Evolutionary conservation across 2,113 vertebrate species (phyloP).

Genomic region (Smithornis capensis): DNA sequence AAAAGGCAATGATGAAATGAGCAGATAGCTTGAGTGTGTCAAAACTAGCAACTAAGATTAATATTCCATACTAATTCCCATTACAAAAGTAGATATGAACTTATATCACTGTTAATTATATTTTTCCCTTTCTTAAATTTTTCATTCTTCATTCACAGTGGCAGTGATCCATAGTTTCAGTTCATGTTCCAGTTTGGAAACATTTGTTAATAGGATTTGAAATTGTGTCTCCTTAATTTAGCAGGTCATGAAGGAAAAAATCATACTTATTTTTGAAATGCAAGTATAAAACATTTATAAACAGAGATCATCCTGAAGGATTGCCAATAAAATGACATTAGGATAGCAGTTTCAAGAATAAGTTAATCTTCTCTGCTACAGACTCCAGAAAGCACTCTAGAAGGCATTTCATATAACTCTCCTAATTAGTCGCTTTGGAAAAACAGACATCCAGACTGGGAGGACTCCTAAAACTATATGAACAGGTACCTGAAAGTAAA

Average conservation of each 20-base stretch:
- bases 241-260: background rate
- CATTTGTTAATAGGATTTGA: background rate
- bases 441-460: background rate
- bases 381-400: background rate
- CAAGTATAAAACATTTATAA: background rate
- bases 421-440: background rate
- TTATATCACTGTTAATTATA: background rate
- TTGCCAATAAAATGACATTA: background rate
- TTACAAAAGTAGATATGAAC: background rate
- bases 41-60: background rate
- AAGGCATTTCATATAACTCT: background rate
- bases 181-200: background rate
- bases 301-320: background rate
- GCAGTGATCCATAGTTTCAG: background rate
- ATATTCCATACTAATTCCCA: background rate
- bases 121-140: background rate
- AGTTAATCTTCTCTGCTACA: background rate
- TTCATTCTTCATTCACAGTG: background rate
- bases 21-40: background rate
- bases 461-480: background rate
- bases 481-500: background rate
- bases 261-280: background rate
- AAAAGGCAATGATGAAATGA: conserved; percentile 26
- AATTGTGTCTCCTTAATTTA: background rate
- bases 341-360: background rate